Conservation (phyloP, 1,140 invertebrate genomes). For the Triops longicaudatus region DNA sequence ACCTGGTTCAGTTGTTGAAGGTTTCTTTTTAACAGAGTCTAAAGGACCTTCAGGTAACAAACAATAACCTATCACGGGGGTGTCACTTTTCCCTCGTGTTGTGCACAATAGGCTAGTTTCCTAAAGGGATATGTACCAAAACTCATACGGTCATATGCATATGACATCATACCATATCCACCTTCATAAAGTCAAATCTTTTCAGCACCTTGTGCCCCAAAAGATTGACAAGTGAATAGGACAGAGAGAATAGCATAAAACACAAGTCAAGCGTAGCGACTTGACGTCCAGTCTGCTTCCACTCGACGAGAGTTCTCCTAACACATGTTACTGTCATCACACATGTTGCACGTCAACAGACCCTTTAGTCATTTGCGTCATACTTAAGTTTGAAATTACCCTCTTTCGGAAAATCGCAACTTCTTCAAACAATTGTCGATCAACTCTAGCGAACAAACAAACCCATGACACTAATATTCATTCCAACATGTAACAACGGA, state of each 20-base stretch:
- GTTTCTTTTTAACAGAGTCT: neutral
- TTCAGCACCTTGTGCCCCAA: neutral
- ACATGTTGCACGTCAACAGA: too few relatives aligned
- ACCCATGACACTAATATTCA: too few relatives aligned
- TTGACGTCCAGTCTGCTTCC: too few relatives aligned
- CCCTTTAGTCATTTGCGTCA: too few relatives aligned
- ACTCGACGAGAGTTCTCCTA: too few relatives aligned
- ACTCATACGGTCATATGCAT: neutral
- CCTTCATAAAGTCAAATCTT: neutral
- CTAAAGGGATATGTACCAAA: neutral
- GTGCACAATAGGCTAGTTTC: neutral
- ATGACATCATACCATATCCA: neutral
- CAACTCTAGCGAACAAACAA: too few relatives aligned
- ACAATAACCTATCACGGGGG: neutral
- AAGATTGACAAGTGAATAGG: neutral
- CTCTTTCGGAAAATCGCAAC: too few relatives aligned
- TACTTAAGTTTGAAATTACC: too few relatives aligned
- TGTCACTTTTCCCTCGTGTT: neutral
- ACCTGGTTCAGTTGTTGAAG: neutral
- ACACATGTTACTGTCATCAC: too few relatives aligned
- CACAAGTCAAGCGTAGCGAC: neutral
- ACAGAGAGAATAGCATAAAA: neutral
- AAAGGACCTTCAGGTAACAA: neutral
- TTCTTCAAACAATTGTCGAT: too few relatives aligned
- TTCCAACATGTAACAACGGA: too few relatives aligned